Evolutionary conservation across 2,888 invertebrate genomes (phyloP).

Genomic region (Gandaritis pyraliata): DNA sequence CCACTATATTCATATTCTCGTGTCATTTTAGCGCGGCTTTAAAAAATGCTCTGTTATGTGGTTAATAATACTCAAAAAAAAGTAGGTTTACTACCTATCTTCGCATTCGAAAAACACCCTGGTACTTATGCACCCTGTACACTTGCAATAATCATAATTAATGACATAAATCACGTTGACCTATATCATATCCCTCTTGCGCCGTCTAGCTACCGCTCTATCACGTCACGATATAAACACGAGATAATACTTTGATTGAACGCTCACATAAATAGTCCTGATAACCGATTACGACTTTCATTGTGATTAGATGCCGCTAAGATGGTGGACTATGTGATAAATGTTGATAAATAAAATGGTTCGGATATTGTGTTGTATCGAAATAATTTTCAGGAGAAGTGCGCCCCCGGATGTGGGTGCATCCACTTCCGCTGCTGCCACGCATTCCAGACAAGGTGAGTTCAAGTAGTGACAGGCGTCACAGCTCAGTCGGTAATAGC

Average conservation of each 20-base stretch:
- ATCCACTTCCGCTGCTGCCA: slow-evolving; percentile 60
- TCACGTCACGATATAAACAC: slow-evolving; percentile 21
- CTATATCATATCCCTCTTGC: neutral
- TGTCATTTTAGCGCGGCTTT: too few species aligned
- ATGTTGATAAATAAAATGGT: slow-evolving; percentile 22
- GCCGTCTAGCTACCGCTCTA: slow-evolving; percentile 17
- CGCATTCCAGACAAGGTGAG: slow-evolving; percentile 80
- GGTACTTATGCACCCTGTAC: too few species aligned
- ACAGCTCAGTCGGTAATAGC: too few species aligned
- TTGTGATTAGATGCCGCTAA: slow-evolving; percentile 8
- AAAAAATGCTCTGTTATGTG: too few species aligned
- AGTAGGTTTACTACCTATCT: too few species aligned
- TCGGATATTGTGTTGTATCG: slow-evolving; percentile 32
- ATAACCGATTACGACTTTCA: slow-evolving; percentile 21
- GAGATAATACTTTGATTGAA: slow-evolving; percentile 20
- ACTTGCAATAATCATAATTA: too few species aligned
- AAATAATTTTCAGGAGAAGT: slow-evolving; percentile 60
- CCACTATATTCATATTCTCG: too few species aligned
- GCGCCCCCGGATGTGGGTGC: slow-evolving; percentile 74
- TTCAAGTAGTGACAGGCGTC: too few species aligned
- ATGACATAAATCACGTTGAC: slow-evolving; percentile 7
- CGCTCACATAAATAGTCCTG: slow-evolving; percentile 22
- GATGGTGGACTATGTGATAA: neutral
- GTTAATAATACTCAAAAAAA: too few species aligned
- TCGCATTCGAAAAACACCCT: too few species aligned